Percentiles rank a stretch among this genome's conserved stretches.
phyloP scores from a whole-genome alignment of 2,888 invertebrate species.

The Tipula vernalis region DNA sequence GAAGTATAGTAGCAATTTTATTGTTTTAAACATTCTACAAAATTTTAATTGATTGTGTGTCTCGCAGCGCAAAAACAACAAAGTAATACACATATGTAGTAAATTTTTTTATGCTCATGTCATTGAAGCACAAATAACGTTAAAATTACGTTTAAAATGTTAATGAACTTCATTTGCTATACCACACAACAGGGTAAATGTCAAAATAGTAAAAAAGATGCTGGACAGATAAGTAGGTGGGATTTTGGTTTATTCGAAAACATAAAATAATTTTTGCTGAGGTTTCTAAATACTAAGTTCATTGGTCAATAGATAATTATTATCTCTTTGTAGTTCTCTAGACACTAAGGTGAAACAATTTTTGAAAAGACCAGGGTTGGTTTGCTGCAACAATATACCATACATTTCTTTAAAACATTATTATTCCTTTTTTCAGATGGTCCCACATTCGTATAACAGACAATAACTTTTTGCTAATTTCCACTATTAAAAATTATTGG shows the following conservation, averaged over 20 bases:
- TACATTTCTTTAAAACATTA: no score
- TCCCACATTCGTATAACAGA: no score
- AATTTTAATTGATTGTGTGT: neutral
- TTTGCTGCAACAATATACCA: no score
- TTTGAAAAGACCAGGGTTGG: no score
- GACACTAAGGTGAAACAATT: no score
- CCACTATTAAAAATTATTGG: no score
- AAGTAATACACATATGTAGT: neutral
- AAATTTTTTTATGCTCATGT: neutral
- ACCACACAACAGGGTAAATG: neutral
- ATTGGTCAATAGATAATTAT: no score
- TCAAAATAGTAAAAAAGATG: neutral
- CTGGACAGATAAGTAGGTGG: neutral
- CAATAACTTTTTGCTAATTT: no score
- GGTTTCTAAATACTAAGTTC: no score
- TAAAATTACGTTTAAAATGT: neutral
- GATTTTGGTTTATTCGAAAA: neutral
- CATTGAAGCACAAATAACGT: neutral
- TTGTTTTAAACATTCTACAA: neutral
- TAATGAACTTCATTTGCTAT: neutral
- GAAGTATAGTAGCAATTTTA: neutral
- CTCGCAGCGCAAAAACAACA: neutral
- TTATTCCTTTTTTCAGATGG: no score
- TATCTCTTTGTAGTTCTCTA: no score
- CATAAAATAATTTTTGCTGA: no score